These are phyloP conservation scores for Agrochola lychnidis DNA, from an alignment of 2,888 invertebrate species.

Conservation along the genomic window DNA sequence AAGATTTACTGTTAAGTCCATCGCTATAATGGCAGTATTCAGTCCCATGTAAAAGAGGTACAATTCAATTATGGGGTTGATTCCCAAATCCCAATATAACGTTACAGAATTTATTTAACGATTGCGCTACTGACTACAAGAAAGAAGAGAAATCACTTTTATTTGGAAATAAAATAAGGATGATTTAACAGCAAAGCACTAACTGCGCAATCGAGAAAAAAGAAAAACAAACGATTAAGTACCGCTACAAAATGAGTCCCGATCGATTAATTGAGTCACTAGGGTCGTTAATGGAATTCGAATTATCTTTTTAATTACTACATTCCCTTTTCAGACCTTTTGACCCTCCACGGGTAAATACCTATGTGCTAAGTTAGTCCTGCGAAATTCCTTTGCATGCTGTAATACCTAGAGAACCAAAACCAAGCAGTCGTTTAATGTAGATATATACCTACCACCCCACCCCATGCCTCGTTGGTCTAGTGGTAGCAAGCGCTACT, in stretches of 20 bases:
- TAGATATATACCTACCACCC: too few species aligned
- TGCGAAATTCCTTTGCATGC: constrained; percentile 2
- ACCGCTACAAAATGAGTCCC: constrained; percentile 11
- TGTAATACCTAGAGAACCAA: not conserved
- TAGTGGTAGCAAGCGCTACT: too few species aligned
- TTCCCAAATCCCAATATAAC: not conserved
- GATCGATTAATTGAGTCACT: constrained; percentile 26
- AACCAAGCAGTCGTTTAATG: too few species aligned
- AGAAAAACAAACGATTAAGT: not conserved
- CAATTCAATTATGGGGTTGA: not conserved
- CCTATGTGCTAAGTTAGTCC: not conserved
- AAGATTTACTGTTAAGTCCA: not conserved
- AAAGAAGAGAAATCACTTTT: not conserved
- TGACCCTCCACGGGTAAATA: not conserved
- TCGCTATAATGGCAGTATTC: not conserved
- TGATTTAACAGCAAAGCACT: not conserved
- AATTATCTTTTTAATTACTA: constrained; percentile 43
- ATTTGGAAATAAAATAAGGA: not conserved
- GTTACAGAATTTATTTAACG: not conserved
- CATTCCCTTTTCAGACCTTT: constrained; percentile 33
- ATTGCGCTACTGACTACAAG: not conserved
- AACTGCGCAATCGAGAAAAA: constrained; percentile 5
- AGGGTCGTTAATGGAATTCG: constrained; percentile 39
- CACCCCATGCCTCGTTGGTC: too few species aligned
- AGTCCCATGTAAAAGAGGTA: not conserved